Percentiles rank a stretch among this genome's conserved stretches.
Evolutionary conservation across 2,797 vertebrate genomes (phyloP).

Genomic region (Malacoraja senta): DNA sequence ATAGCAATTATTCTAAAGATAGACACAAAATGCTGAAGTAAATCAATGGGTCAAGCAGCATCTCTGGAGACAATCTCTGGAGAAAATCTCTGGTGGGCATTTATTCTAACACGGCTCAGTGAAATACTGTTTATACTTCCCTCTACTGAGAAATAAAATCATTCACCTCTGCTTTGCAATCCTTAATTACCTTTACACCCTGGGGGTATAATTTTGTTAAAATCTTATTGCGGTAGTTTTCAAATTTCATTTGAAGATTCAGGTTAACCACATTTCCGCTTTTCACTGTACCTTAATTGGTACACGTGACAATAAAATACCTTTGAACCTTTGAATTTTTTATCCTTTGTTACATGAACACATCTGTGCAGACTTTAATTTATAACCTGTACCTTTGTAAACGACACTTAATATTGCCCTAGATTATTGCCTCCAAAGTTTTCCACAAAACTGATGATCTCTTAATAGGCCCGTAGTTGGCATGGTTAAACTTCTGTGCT

Average conservation of each 20-base stretch:
- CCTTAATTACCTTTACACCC: not conserved
- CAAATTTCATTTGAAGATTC: not conserved
- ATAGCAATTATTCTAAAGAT: not conserved
- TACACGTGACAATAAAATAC: no score
- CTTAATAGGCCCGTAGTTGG: not conserved
- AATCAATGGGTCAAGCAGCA: no score
- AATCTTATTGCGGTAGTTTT: not conserved
- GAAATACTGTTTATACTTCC: not conserved
- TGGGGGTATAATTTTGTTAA: not conserved
- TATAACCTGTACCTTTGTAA: not conserved
- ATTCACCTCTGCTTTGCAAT: not conserved
- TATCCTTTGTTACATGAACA: not conserved
- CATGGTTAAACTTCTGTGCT: no score
- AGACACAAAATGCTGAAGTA: no score
- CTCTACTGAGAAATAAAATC: not conserved
- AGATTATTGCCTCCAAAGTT: not conserved
- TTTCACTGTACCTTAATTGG: no score
- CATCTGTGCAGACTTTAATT: not conserved
- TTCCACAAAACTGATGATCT: no score
- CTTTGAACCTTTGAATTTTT: not conserved
- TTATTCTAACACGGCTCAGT: no score
- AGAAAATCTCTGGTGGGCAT: no score
- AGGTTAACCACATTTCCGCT: not conserved
- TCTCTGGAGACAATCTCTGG: no score
- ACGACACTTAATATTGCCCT: not conserved